Evolutionary conservation across 2,113 vertebrate species (phyloP), one percentile per base, ranked within the genome.

Genomic region (Stictonetta naevosa): DNA sequence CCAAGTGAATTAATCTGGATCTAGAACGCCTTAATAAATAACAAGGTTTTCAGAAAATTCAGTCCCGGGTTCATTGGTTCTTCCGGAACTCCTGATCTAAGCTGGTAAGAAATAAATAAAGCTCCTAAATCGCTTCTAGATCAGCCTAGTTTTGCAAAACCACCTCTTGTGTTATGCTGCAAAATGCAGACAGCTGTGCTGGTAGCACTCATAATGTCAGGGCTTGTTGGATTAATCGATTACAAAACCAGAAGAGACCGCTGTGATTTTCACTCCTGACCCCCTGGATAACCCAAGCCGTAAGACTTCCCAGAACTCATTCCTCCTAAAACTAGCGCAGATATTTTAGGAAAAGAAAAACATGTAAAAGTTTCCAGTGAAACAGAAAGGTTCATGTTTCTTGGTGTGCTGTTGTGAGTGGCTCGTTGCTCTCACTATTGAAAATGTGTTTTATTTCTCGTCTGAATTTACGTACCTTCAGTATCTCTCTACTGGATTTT

Each of bases 231-330:
- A 66, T 66, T 2, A n/a, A 88, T 48, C 14, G 0, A 44, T 46
- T 58, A 19, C 69, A 86, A 95, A 95, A 74, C 29, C 92, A 85
- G 66, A 71, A 0, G 3, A 85, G 79, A 77, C 59, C 23, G 11
- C 56, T 52, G 73, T 25, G 53, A 89, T 60, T 87, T 22, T 79
- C 38, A 33, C 84, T 92, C 69, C 86, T 76, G 66, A 89, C n/a
- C 71, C 44, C 40, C 17, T 53, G 78, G 10, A 66, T 64, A 87
- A 55, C 36, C 38, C 48, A 84, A 68, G 60, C 42, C 62, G 34
- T 42, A 25, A 42, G 89, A 60, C 58, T 95, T 96, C 69, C 79
- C 95, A 89, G 91, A 95, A 87, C 31, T 15, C 58, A 69, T 5
- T 71, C 62, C 48, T 82, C 63, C 78, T 69, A 64, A 73, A 93